Evolutionary conservation across 2,888 invertebrate genomes (phyloP).

Genomic region (Papilio elwesi): DNA sequence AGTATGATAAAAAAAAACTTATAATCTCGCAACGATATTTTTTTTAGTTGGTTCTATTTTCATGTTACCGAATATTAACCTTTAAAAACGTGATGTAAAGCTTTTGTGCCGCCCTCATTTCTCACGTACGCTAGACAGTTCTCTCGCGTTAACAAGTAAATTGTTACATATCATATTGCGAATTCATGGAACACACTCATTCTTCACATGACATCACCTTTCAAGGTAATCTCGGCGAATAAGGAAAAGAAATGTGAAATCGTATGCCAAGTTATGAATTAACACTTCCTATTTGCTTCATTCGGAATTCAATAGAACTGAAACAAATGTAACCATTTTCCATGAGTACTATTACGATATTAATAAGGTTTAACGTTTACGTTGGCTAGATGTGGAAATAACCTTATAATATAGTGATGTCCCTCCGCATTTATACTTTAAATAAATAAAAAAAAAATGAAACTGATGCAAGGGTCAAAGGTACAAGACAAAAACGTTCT

Average conservation of each 20-base stretch:
- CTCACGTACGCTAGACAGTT: constrained; percentile 42
- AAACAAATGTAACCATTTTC: no score
- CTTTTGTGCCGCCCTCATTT: constrained; percentile 23
- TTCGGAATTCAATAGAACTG: no score
- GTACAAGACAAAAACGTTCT: no score
- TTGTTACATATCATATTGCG: constrained; percentile 44
- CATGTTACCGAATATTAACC: not conserved
- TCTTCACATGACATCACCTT: constrained; percentile 40
- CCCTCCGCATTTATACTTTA: no score
- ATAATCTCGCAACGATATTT: not conserved
- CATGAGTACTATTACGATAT: no score
- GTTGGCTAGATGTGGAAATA: no score
- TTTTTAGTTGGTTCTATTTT: not conserved
- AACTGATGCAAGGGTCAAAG: no score
- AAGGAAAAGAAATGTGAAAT: constrained; percentile 41
- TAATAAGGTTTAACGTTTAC: no score
- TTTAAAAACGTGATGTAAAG: constrained; percentile 12
- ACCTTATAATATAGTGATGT: no score
- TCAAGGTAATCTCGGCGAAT: constrained; percentile 36
- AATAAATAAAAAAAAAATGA: no score
- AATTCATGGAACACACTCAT: constrained; percentile 44
- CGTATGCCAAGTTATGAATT: constrained; percentile 34
- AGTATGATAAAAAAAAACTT: not conserved
- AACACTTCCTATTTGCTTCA: constrained; percentile 19
- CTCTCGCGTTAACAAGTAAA: constrained; percentile 48